These are phyloP conservation scores for Dendronephthya gigantea DNA, from an alignment of 64 coral and sea anemone genomes.

Conservation along the genomic window DNA sequence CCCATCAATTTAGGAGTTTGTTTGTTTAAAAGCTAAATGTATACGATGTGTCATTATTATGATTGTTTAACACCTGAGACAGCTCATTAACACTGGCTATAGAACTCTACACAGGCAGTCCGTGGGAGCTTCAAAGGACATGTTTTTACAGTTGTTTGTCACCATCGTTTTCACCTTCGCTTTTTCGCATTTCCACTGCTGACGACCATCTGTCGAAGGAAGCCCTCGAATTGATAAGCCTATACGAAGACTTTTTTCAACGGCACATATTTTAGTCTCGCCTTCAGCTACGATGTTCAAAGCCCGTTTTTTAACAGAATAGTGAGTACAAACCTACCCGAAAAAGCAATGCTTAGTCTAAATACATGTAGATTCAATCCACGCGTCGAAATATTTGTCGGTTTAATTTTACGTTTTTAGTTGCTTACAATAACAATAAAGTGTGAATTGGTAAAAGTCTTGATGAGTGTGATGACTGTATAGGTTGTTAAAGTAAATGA, in stretches of 20 bases:
- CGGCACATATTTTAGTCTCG: neutral
- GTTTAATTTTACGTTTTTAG: too few relatives aligned
- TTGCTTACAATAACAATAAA: too few relatives aligned
- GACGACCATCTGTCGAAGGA: slow-evolving; percentile 5
- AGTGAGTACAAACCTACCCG: too few relatives aligned
- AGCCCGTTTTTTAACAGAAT: too few relatives aligned
- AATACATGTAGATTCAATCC: too few relatives aligned
- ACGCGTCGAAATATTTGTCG: too few relatives aligned
- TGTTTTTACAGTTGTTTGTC: neutral
- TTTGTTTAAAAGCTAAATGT: neutral
- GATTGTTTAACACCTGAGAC: slow-evolving; percentile 4
- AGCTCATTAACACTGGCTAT: neutral
- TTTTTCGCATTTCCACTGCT: neutral
- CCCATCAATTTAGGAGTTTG: slow-evolving; percentile 15
- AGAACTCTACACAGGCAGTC: neutral
- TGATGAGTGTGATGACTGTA: too few relatives aligned
- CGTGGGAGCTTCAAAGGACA: neutral
- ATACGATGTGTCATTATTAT: neutral
- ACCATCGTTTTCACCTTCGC: neutral
- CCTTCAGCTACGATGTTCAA: neutral
- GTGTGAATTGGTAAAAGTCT: too few relatives aligned
- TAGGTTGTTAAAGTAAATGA: too few relatives aligned
- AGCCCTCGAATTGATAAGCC: neutral
- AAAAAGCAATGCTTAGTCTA: too few relatives aligned
- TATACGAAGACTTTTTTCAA: neutral